Conservation (phyloP, 2,888 invertebrate species). For the Euproctis similis region DNA sequence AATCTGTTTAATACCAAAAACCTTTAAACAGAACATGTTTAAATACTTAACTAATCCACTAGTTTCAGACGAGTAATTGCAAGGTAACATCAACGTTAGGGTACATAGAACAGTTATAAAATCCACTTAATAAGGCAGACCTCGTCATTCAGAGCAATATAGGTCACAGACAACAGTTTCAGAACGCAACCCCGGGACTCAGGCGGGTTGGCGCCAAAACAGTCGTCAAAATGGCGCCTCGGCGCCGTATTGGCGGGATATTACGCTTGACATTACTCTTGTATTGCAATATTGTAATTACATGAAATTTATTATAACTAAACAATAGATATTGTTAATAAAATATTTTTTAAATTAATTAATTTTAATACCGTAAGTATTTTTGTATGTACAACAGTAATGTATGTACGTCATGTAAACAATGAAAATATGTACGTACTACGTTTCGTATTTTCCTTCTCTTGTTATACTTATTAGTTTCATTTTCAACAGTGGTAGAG, state of each 20-base stretch:
- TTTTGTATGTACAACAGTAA: too few species aligned
- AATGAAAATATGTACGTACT: too few species aligned
- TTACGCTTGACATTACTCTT: conserved; percentile 26
- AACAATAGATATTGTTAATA: neutral
- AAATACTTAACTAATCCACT: too few species aligned
- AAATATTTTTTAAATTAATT: too few species aligned
- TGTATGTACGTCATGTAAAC: too few species aligned
- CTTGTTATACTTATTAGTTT: too few species aligned
- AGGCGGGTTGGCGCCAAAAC: conserved; percentile 61
- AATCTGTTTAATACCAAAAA: too few species aligned
- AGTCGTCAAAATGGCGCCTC: conserved; percentile 53
- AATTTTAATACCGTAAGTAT: too few species aligned
- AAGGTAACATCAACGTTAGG: conserved; percentile 4
- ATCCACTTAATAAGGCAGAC: conserved; percentile 10
- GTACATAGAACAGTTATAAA: conserved; percentile 7
- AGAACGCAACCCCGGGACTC: conserved; percentile 41
- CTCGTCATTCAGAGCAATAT: conserved; percentile 29
- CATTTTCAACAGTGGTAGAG: too few species aligned
- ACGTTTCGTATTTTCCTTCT: too few species aligned
- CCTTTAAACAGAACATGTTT: too few species aligned
- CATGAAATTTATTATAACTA: neutral
- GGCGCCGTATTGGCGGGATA: conserved; percentile 30
- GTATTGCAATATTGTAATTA: neutral
- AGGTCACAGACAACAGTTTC: conserved; percentile 46
- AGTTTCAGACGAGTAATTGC: conserved; percentile 7